Evolutionary conservation across 2,888 invertebrate genomes (phyloP).

Genomic region (Dicycla oo): DNA sequence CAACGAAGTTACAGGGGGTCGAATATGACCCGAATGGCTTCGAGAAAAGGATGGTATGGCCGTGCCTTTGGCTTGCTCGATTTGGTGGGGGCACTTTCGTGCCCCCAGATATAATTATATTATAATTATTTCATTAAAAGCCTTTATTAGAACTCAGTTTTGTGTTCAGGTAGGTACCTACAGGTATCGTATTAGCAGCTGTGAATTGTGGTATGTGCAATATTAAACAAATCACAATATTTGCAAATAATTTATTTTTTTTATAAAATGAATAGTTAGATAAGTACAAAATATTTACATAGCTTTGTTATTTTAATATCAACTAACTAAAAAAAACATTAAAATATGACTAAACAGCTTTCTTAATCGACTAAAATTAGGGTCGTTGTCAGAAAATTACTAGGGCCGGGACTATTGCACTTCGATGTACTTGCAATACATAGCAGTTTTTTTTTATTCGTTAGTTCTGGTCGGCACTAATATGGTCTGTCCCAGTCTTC

Average conservation of each 20-base stretch:
- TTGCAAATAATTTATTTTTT: slow-evolving; percentile 75
- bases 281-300: slow-evolving; percentile 80
- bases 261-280: slow-evolving; percentile 65
- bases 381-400: slow-evolving; percentile 10
- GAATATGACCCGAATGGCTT: too few species aligned
- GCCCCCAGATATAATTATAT: too few species aligned
- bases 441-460: not conserved
- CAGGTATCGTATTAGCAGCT: too few species aligned
- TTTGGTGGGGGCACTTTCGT: too few species aligned
- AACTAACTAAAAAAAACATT: slow-evolving; percentile 62
- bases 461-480: not conserved
- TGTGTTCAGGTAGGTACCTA: too few species aligned
- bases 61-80: too few species aligned
- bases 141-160: too few species aligned
- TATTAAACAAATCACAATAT: not conserved
- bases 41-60: too few species aligned
- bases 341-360: slow-evolving; percentile 65
- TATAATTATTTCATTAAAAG: too few species aligned
- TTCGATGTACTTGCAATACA: not conserved
- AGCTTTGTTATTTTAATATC: slow-evolving; percentile 66
- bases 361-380: slow-evolving; percentile 56
- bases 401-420: not conserved
- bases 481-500: too few species aligned
- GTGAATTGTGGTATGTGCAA: too few species aligned
- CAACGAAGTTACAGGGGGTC: too few species aligned